Conservation (phyloP, 1,140 invertebrate genomes). For the Drosophila serrata region DNA sequence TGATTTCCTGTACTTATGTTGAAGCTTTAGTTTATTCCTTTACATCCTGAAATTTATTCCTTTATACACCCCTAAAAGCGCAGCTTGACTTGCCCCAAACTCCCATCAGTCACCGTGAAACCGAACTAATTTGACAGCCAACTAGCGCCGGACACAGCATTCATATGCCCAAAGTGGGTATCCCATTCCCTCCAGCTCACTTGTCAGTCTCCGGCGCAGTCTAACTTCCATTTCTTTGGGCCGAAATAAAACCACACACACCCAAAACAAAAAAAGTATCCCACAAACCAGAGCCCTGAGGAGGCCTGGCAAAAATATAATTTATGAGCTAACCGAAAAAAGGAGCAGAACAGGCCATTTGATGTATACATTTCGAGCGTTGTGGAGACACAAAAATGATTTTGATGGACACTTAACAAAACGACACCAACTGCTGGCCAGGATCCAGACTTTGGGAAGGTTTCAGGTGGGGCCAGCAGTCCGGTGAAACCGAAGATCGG, state of each 20-base stretch:
- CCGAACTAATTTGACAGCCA: constrained; percentile 76
- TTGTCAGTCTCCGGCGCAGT: constrained; percentile 58
- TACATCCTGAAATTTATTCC: neutral
- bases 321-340: constrained; percentile 66
- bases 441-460: constrained; percentile 13
- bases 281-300: constrained; percentile 12
- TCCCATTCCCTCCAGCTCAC: constrained; percentile 40
- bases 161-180: constrained; percentile 1
- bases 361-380: constrained; percentile 80
- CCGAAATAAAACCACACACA: constrained; percentile 15
- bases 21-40: neutral
- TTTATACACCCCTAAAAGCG: constrained; percentile 3
- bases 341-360: constrained; percentile 57
- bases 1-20: neutral
- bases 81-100: constrained; percentile 29
- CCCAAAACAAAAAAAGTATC: constrained; percentile 27
- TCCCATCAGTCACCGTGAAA: constrained; percentile 66
- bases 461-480: constrained; percentile 49
- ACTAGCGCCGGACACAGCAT: constrained; percentile 65
- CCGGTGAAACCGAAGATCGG: constrained; percentile 33
- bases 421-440: constrained; percentile 66
- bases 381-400: constrained; percentile 81
- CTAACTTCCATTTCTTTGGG: constrained; percentile 67
- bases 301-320: constrained; percentile 63
- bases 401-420: constrained; percentile 84